Percentiles rank a stretch among this genome's conserved stretches.
These are phyloP conservation scores for Apoda limacodes DNA, from an alignment of 2,888 invertebrate genomes.

Conservation along the genomic window DNA sequence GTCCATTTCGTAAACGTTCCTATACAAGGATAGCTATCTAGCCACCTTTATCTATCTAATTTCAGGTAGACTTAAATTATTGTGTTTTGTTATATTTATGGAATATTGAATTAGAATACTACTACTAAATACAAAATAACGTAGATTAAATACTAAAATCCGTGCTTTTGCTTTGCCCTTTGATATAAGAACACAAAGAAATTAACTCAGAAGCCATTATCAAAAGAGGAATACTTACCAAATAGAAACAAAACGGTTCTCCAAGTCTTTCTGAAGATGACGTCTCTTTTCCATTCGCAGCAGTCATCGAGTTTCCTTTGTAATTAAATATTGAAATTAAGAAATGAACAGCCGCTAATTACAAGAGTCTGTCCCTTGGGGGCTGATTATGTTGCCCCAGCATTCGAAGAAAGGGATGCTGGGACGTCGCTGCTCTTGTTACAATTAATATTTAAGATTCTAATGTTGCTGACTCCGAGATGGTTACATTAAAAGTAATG, in stretches of 20 bases:
- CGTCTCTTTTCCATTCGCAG: slow-evolving; percentile 55
- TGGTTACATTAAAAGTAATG: too few relatives aligned
- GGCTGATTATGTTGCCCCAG: slow-evolving; percentile 61
- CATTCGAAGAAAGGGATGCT: slow-evolving; percentile 57
- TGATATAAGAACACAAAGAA: too few relatives aligned
- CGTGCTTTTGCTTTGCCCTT: too few relatives aligned
- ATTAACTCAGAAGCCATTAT: slow-evolving; percentile 7
- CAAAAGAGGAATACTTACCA: neutral
- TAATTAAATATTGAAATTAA: slow-evolving; percentile 73
- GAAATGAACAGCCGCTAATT: slow-evolving; percentile 72
- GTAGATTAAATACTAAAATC: too few relatives aligned
- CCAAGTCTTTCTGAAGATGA: slow-evolving; percentile 62
- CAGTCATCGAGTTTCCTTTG: slow-evolving; percentile 69
- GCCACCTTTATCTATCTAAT: too few relatives aligned
- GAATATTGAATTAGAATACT: too few relatives aligned
- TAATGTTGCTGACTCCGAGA: slow-evolving; percentile 13
- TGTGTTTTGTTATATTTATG: too few relatives aligned
- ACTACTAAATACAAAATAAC: too few relatives aligned
- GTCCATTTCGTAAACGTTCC: too few relatives aligned
- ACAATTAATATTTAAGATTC: slow-evolving; percentile 60
- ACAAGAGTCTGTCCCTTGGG: slow-evolving; percentile 67
- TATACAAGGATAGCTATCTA: too few relatives aligned
- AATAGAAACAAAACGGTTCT: slow-evolving; percentile 48
- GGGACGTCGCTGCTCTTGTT: slow-evolving; percentile 41
- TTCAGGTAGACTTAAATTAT: too few relatives aligned